These are phyloP conservation scores for Melanchra persicariae DNA, from an alignment of 2,888 invertebrate species.

Conservation along the genomic window DNA sequence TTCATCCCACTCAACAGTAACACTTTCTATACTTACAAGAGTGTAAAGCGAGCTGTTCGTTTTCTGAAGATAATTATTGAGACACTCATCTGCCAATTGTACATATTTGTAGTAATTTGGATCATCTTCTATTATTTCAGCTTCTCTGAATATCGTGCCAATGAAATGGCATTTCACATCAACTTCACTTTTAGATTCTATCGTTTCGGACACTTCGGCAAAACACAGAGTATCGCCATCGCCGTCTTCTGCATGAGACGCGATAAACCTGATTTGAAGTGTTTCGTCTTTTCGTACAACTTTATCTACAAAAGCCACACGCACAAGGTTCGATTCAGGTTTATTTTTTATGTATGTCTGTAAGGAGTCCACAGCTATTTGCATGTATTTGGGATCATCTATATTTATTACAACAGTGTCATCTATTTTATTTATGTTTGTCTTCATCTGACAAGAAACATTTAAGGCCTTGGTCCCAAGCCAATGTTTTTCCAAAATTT, in stretches of 20 bases:
- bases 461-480: slow-evolving; percentile 47
- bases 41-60: slow-evolving; percentile 46
- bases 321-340: slow-evolving; percentile 49
- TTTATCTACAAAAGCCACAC: slow-evolving; percentile 54
- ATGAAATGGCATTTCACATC: slow-evolving; percentile 47
- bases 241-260: slow-evolving; percentile 39
- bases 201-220: slow-evolving; percentile 35
- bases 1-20: slow-evolving; percentile 53
- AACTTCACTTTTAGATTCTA: slow-evolving; percentile 17
- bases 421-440: background rate
- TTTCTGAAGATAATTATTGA: slow-evolving; percentile 61
- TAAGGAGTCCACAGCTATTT: slow-evolving; percentile 70
- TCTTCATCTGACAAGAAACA: slow-evolving; percentile 42
- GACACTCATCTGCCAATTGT: slow-evolving; percentile 70
- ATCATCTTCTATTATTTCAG: slow-evolving; percentile 41
- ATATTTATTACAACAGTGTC: background rate
- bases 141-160: slow-evolving; percentile 30
- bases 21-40: slow-evolving; percentile 44
- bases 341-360: slow-evolving; percentile 63
- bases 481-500: slow-evolving; percentile 72
- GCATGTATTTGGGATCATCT: slow-evolving; percentile 44
- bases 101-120: slow-evolving; percentile 58
- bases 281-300: slow-evolving; percentile 5
- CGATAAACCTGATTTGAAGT: slow-evolving; percentile 40
- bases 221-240: slow-evolving; percentile 55